phyloP scores from a whole-genome alignment of 2,797 vertebrate species.

The Amblyopsis hoosieri region DNA sequence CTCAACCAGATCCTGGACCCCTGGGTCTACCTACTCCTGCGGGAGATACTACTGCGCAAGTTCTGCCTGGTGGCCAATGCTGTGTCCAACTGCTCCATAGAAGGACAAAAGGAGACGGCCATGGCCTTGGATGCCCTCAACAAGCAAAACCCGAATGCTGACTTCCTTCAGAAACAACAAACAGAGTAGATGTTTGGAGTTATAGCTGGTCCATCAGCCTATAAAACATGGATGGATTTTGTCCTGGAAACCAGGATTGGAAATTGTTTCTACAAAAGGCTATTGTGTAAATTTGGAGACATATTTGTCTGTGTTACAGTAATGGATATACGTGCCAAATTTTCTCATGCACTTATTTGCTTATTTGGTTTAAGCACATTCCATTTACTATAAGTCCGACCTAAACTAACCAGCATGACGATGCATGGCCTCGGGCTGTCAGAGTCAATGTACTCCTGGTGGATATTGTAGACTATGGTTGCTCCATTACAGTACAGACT shows the following conservation, averaged over 20 bases:
- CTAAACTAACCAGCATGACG: constrained; percentile 58
- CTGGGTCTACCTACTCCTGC: constrained; percentile 94
- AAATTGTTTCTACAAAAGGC: constrained; percentile 10
- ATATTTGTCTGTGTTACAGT: not conserved
- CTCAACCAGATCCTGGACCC: constrained; percentile 98
- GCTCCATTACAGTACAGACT: constrained; percentile 11
- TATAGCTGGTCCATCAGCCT: not conserved
- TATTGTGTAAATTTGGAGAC: constrained; percentile 12
- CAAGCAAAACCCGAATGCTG: constrained; percentile 58
- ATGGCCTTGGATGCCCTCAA: constrained; percentile 59
- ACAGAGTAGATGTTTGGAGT: constrained; percentile 7
- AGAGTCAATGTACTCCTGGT: constrained; percentile 16
- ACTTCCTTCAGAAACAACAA: constrained; percentile 56
- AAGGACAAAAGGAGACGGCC: constrained; percentile 74
- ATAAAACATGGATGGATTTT: not conserved
- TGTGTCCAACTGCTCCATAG: constrained; percentile 85
- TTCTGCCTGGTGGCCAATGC: constrained; percentile 89
- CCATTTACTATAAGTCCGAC: constrained; percentile 18
- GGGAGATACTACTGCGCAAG: constrained; percentile 91
- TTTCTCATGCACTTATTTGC: constrained; percentile 9
- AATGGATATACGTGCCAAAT: constrained; percentile 12
- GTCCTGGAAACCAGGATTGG: not conserved
- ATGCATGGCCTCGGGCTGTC: constrained; percentile 37
- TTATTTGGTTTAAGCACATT: constrained; percentile 37
- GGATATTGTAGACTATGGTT: constrained; percentile 17